Conservation (phyloP, 2,888 invertebrate genomes). For the Drosophila pseudotalamancana region DNA sequence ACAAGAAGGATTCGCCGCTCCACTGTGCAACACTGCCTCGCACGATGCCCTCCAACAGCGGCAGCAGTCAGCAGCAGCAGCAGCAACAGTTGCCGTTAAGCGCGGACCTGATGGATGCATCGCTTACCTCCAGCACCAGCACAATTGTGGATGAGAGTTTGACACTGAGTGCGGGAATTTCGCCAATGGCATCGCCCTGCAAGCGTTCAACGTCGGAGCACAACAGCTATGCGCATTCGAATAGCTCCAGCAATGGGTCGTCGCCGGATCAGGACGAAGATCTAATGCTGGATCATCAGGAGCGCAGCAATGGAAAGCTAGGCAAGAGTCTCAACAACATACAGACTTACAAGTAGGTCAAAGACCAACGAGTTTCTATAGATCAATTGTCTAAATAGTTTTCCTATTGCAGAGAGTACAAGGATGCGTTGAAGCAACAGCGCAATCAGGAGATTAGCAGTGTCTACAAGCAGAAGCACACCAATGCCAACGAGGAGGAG, state of each 20-base stretch:
- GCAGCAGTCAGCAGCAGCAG: constrained; percentile 11
- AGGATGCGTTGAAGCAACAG: constrained; percentile 94
- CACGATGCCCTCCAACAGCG: constrained; percentile 57
- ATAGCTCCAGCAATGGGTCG: constrained; percentile 81
- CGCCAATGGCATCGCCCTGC: constrained; percentile 68
- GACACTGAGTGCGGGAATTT: constrained; percentile 50
- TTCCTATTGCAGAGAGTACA: constrained; percentile 90
- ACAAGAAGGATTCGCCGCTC: constrained; percentile 82
- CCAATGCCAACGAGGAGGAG: constrained; percentile 72
- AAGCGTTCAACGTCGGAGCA: constrained; percentile 53
- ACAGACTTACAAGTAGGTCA: constrained; percentile 83
- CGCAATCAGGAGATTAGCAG: constrained; percentile 90
- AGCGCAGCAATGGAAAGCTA: constrained; percentile 78
- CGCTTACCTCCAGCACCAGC: constrained; percentile 79
- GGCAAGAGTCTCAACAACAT: constrained; percentile 82
- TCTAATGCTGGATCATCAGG: constrained; percentile 75
- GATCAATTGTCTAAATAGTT: background rate
- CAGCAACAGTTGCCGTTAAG: constrained; percentile 57
- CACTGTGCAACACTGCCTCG: constrained; percentile 75
- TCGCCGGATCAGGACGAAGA: constrained; percentile 82
- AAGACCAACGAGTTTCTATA: background rate
- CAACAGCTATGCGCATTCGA: constrained; percentile 74
- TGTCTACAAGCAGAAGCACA: constrained; percentile 86
- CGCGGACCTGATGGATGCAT: constrained; percentile 79
- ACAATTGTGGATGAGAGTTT: constrained; percentile 81